phyloP scores from a whole-genome alignment of 1,140 invertebrate species.

The Drosophila ohnishii region DNA sequence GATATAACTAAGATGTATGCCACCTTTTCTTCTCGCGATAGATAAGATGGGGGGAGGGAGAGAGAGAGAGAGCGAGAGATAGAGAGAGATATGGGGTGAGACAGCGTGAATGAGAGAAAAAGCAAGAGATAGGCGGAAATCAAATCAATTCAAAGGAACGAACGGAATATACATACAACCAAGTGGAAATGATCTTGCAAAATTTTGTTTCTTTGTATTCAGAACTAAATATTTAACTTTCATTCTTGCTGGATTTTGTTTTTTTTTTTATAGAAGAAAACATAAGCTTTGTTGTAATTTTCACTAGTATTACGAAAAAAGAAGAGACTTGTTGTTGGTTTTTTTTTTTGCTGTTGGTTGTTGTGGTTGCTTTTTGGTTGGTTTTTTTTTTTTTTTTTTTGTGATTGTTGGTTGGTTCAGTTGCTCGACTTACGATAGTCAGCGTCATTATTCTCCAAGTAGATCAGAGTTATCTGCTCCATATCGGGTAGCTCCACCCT shows the following conservation, averaged over 20 bases:
- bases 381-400: constrained; percentile 33
- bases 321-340: constrained; percentile 27
- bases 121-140: constrained; percentile 51
- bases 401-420: constrained; percentile 77
- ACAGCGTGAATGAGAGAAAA: constrained; percentile 54
- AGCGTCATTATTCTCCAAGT: constrained; percentile 91
- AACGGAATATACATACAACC: constrained; percentile 39
- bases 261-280: constrained; percentile 48
- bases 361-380: constrained; percentile 55
- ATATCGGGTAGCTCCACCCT: constrained; percentile 94
- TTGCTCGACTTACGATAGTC: constrained; percentile 88
- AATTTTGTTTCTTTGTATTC: constrained; percentile 42
- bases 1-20: constrained; percentile 6
- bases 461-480: constrained; percentile 94
- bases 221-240: constrained; percentile 56
- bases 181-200: constrained; percentile 42
- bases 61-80: constrained; percentile 12
- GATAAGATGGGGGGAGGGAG: constrained; percentile 16
- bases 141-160: constrained; percentile 22
- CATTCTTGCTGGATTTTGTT: constrained; percentile 15
- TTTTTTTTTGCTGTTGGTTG: constrained; percentile 46
- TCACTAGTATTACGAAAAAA: constrained; percentile 42
- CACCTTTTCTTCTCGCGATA: constrained; percentile 8
- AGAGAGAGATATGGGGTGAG: constrained; percentile 24
- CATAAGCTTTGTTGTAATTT: constrained; percentile 37